These are phyloP conservation scores for Bombus turneri DNA, from an alignment of 1,140 invertebrate species.

Conservation along the genomic window DNA sequence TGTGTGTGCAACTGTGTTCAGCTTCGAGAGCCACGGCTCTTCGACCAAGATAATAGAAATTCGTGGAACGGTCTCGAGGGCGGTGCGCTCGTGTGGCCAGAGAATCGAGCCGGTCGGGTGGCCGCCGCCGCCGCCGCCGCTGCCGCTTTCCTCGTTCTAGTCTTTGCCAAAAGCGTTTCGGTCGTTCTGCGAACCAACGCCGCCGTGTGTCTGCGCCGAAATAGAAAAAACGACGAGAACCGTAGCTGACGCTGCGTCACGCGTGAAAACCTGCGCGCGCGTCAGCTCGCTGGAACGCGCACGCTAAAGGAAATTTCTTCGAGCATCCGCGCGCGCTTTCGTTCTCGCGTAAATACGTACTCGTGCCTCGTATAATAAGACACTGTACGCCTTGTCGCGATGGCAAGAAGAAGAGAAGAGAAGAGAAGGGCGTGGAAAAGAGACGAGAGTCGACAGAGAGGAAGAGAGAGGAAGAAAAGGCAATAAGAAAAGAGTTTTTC, in stretches of 20 bases:
- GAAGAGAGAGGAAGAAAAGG: background rate
- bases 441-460: background rate
- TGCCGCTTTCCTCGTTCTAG: constrained; percentile 53
- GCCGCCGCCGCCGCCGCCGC: background rate
- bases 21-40: no score
- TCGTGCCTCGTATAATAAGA: background rate
- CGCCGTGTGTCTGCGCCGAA: constrained; percentile 3
- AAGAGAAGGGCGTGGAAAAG: background rate
- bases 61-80: constrained; percentile 9
- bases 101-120: background rate
- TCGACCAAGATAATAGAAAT: constrained; percentile 23
- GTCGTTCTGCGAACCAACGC: constrained; percentile 54
- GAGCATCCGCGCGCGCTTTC: background rate
- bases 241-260: constrained; percentile 57
- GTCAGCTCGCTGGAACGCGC: constrained; percentile 62
- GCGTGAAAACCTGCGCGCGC: constrained; percentile 65
- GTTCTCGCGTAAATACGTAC: background rate
- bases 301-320: constrained; percentile 59
- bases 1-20: no score
- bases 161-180: constrained; percentile 58
- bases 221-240: constrained; percentile 53
- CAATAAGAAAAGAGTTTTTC: background rate
- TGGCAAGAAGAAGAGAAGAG: background rate
- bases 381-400: background rate
- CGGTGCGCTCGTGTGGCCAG: background rate